A percentile compares a stretch with the other conserved stretches of the same genome.
phyloP scores from a whole-genome alignment of 2,888 invertebrate genomes.

The Dione juno region DNA sequence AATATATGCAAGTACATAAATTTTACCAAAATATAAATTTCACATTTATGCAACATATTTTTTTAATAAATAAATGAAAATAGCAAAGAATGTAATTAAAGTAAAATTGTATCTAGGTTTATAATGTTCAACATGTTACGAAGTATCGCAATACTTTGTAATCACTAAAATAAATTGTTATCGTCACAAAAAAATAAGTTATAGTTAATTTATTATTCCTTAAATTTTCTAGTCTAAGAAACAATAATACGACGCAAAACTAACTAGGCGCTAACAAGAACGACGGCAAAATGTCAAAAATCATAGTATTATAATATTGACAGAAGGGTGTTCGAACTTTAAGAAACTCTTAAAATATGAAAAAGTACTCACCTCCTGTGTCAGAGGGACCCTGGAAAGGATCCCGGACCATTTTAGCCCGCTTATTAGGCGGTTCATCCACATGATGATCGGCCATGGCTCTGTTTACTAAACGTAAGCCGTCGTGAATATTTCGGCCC shows the following conservation, averaged over 20 bases:
- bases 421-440: constrained; percentile 98
- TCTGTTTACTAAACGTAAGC: constrained; percentile 88
- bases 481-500: constrained; percentile 85
- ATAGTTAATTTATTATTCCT: constrained; percentile 29
- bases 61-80: background rate
- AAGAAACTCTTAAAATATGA: constrained; percentile 66
- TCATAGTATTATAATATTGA: constrained; percentile 75
- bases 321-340: constrained; percentile 70
- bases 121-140: constrained; percentile 15
- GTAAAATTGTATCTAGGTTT: constrained; percentile 19
- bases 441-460: constrained; percentile 97
- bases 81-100: constrained; percentile 14
- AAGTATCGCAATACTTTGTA: constrained; percentile 32
- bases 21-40: background rate
- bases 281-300: constrained; percentile 78
- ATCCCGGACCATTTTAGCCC: constrained; percentile 95
- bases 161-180: constrained; percentile 28
- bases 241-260: constrained; percentile 80
- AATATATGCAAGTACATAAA: too few relatives aligned
- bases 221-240: constrained; percentile 49
- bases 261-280: constrained; percentile 77
- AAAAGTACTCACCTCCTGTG: constrained; percentile 88
- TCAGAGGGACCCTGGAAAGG: constrained; percentile 92
- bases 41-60: background rate
- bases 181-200: constrained; percentile 19